A percentile compares a stretch with the other conserved stretches of the same genome.
phyloP scores from a whole-genome alignment of 2,888 invertebrate genomes.

The Dendrolimus houi region DNA sequence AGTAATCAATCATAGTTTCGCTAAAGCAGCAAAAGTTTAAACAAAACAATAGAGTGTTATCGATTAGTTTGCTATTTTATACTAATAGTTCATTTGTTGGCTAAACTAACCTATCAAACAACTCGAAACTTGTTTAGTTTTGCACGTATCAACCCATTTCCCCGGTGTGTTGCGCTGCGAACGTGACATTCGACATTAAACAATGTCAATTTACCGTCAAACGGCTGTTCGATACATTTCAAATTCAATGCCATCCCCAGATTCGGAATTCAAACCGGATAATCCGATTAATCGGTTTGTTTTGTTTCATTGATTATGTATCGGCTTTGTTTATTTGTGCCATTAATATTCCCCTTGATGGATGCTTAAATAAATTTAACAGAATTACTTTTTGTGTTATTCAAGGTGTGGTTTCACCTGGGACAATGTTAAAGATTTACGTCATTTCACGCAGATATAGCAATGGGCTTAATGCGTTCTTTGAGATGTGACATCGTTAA shows the following conservation, averaged over 20 bases:
- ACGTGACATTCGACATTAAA: not conserved
- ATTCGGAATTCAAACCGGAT: constrained; percentile 26
- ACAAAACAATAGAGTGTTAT: not conserved
- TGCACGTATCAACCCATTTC: not conserved
- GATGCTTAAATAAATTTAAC: not conserved
- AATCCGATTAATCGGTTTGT: constrained; percentile 22
- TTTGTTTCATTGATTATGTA: constrained; percentile 7
- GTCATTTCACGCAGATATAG: too few relatives aligned
- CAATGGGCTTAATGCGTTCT: too few relatives aligned
- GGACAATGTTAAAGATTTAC: too few relatives aligned
- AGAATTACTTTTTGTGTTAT: not conserved
- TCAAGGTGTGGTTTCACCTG: too few relatives aligned
- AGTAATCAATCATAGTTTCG: too few relatives aligned
- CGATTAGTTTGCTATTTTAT: not conserved
- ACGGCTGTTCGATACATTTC: not conserved
- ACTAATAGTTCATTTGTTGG: not conserved
- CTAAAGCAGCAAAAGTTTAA: not conserved
- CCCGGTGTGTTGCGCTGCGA: not conserved
- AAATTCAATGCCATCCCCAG: constrained; percentile 2
- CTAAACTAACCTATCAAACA: not conserved
- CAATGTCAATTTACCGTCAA: not conserved
- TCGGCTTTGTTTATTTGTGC: not conserved
- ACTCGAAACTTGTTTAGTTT: not conserved
- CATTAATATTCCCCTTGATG: not conserved
- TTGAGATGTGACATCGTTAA: too few relatives aligned